Base-by-base conservation (phyloP, 2,888 invertebrate genomes). In the Plemyria rubiginata region DNA sequence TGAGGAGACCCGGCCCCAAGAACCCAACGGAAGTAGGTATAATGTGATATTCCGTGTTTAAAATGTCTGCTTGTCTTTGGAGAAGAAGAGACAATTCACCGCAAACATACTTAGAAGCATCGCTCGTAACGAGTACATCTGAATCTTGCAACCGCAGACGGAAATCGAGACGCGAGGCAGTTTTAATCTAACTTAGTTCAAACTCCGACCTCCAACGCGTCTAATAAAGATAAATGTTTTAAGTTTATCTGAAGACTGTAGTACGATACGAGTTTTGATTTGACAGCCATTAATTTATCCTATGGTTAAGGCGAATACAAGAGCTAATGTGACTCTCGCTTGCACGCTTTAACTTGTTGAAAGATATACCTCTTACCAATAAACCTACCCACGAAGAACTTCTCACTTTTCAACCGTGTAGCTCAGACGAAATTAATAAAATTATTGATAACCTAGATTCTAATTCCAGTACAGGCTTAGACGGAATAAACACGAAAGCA, bases 111-210 rank as follows among this genome's bases (percentile, higher is more conserved):
- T 9, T 36, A 8, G 9, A 49, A 32, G 50, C 41, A 51, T 13
- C 38, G 38, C 22, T 28, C 1, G 32, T 11, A 32, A 29, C 16
- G n/a, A 45, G 36, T 28, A 41, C 41, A 56, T 62, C 52, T 46
- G n/a, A 41, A 36, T 29, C 54, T 29, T 43, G 41, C 38, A 54
- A 36, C 53, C 43, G n/a, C 60, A 60, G 38, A 41, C 58, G 50
- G 56, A 53, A 60, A 60, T 64, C 55, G 52, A 16, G 57, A 54
- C 58, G 65, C 54, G 54, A 60, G 59, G 49, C 59, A 56, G 66
- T 66, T 66, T 70, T 67, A 70, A 70, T 70, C 67, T 61, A 70
- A 67, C 66, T 67, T 66, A 22, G 45, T 49, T 51, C 57, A 40
- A 56, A 56, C 62, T 59, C 54, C 54, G 15, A 36, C 55, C 12